Conservation (phyloP, 1,140 invertebrate genomes). For the Archegozetes longisetosus region DNA sequence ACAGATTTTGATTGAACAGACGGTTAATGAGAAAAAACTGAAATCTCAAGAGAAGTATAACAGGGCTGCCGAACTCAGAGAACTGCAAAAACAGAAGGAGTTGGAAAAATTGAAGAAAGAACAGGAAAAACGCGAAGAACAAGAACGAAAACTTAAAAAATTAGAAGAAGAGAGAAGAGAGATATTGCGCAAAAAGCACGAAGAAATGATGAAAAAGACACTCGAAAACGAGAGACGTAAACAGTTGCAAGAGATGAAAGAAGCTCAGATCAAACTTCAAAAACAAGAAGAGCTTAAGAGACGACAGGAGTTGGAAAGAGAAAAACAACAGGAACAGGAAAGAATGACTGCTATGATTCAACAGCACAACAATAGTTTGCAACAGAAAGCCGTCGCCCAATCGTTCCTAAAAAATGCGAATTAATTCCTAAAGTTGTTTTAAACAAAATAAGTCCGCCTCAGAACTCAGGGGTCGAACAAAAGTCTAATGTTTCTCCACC, state of each 20-base stretch:
- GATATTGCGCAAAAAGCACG: neutral
- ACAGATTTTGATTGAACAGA: neutral
- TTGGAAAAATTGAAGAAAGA: neutral
- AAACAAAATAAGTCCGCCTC: neutral
- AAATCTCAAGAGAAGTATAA: neutral
- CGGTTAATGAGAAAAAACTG: neutral
- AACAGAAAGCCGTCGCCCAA: neutral
- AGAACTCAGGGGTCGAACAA: neutral
- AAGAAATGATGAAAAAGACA: neutral
- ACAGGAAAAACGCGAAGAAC: neutral
- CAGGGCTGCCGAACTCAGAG: neutral
- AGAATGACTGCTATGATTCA: neutral
- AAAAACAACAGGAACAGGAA: neutral
- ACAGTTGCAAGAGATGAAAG: neutral
- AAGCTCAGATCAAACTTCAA: neutral
- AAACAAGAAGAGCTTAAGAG: neutral
- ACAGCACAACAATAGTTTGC: slow-evolving; percentile 1
- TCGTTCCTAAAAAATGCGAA: neutral
- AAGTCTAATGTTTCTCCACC: no score
- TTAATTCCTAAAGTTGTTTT: neutral
- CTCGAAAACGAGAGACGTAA: neutral
- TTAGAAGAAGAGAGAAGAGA: neutral
- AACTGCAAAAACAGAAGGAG: neutral
- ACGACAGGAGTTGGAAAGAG: neutral
- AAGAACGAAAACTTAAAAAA: neutral